Percentiles rank a stretch among this genome's conserved stretches.
Conservation (phyloP, 2,113 vertebrate genomes). For the Crotophaga sulcirostris region DNA sequence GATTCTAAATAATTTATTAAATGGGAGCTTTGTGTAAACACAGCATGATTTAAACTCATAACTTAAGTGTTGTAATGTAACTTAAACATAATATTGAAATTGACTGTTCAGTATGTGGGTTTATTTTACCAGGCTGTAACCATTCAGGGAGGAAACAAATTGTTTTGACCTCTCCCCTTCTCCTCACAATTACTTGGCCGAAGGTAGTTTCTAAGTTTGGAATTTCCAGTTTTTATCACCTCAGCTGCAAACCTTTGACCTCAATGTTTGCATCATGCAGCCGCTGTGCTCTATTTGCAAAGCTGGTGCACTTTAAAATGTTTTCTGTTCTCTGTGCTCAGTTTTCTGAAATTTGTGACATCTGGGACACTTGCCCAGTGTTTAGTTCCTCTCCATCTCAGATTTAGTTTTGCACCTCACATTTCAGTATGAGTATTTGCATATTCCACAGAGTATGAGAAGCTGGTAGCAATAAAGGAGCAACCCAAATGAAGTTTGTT, state of each 20-base stretch:
- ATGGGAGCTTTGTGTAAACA: background rate
- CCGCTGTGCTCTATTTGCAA: background rate
- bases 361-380: background rate
- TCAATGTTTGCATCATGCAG: rapidly evolving
- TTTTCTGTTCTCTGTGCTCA: background rate
- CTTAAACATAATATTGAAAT: background rate
- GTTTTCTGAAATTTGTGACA: background rate
- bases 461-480: background rate
- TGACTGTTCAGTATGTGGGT: background rate
- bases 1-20: background rate
- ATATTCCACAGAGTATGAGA: background rate
- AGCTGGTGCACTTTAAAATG: background rate
- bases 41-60: background rate
- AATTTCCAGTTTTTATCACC: background rate
- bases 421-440: background rate
- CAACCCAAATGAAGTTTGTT: background rate
- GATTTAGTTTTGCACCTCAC: background rate
- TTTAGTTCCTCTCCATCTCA: background rate
- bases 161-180: background rate
- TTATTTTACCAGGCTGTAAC: background rate
- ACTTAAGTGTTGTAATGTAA: background rate
- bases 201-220: background rate
- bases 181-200: background rate
- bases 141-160: background rate
- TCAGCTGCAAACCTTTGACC: background rate